Evolutionary conservation across 2,888 invertebrate genomes (phyloP).

Genomic region (Pharmacophagus antenor): DNA sequence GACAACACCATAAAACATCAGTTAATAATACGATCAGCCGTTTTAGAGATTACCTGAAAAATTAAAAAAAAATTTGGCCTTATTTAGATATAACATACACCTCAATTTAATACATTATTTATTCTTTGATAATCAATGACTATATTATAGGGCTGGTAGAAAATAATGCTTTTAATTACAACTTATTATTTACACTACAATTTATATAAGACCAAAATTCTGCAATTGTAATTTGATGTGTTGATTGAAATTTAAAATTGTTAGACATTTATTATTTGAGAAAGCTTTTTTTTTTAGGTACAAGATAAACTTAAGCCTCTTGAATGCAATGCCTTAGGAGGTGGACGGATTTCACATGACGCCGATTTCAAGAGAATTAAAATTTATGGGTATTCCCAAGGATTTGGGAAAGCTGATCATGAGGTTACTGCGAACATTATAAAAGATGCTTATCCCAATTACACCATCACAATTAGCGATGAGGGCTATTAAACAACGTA

Average conservation of each 20-base stretch:
- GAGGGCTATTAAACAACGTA: slow-evolving; percentile 87
- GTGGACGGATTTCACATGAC: slow-evolving; percentile 94
- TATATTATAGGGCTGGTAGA: no score
- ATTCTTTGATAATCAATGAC: no score
- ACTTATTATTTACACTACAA: no score
- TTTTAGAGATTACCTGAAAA: no score
- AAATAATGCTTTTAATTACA: no score
- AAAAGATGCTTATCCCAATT: slow-evolving; percentile 86
- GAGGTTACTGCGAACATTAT: slow-evolving; percentile 86
- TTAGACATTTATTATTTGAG: neutral
- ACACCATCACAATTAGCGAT: slow-evolving; percentile 90
- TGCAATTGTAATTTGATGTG: neutral
- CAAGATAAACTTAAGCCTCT: slow-evolving; percentile 71
- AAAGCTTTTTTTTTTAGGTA: slow-evolving; percentile 47
- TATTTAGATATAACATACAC: no score
- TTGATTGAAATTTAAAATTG: neutral
- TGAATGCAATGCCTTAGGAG: slow-evolving; percentile 92
- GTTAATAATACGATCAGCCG: no score
- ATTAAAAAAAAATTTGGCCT: no score
- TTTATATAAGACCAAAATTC: neutral
- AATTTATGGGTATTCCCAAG: slow-evolving; percentile 96
- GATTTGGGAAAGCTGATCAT: slow-evolving; percentile 96
- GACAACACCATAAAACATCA: no score
- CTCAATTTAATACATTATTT: no score
- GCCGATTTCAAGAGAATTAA: slow-evolving; percentile 87